phyloP scores from a whole-genome alignment of 2,888 invertebrate species.

The Drosophila robusta region DNA sequence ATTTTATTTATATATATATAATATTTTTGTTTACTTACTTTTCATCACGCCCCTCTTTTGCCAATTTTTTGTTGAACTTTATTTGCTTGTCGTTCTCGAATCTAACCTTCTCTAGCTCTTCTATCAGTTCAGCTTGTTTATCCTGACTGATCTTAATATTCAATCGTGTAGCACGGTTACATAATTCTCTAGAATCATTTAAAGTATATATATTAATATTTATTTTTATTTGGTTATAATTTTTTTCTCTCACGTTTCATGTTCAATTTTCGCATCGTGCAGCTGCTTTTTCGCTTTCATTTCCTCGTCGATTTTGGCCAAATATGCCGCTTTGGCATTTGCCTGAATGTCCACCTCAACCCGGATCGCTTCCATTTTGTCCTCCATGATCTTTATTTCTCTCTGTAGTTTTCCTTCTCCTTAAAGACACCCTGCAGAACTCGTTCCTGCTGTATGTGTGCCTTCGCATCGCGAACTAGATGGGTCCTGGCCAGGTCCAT shows the following conservation, averaged over 20 bases:
- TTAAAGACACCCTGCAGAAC: slow-evolving; percentile 36
- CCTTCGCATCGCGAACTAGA: slow-evolving; percentile 34
- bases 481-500: slow-evolving; percentile 38
- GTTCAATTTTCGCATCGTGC: slow-evolving; percentile 29
- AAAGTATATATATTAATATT: background rate
- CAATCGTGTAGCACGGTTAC: slow-evolving; percentile 54
- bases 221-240: background rate
- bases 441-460: slow-evolving; percentile 51
- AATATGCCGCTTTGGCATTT: slow-evolving; percentile 15
- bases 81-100: slow-evolving; percentile 53
- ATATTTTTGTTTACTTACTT: slow-evolving; percentile 64
- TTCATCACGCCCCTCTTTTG: slow-evolving; percentile 75
- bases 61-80: slow-evolving; percentile 56
- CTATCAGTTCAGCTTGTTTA: slow-evolving; percentile 66
- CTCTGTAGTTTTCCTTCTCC: slow-evolving; percentile 34
- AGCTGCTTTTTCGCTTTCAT: slow-evolving; percentile 10
- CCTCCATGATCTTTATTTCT: slow-evolving; percentile 19
- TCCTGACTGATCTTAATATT: slow-evolving; percentile 60
- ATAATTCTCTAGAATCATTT: slow-evolving; percentile 64
- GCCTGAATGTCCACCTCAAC: background rate
- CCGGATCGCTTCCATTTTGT: slow-evolving; percentile 8
- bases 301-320: slow-evolving; percentile 32
- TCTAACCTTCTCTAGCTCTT: slow-evolving; percentile 59
- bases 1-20: background rate
- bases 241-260: slow-evolving; percentile 42